Percentiles rank a stretch among this genome's conserved stretches.
These are phyloP conservation scores for Sylvicola fuscatus DNA, from an alignment of 2,888 invertebrate species.

Conservation along the genomic window DNA sequence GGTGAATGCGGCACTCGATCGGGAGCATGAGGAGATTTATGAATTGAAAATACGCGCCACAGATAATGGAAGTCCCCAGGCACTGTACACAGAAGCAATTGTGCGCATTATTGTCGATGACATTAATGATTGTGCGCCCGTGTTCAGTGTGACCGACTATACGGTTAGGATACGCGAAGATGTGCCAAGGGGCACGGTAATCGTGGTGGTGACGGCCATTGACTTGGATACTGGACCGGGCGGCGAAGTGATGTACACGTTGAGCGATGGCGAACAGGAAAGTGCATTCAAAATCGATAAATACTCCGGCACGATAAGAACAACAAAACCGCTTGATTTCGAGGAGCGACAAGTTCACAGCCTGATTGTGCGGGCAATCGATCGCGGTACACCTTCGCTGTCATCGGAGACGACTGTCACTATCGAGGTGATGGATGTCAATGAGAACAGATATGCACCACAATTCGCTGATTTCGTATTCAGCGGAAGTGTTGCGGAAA, in stretches of 20 bases:
- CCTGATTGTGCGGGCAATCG: conserved; percentile 64
- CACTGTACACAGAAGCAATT: conserved; percentile 58
- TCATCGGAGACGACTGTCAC: conserved; percentile 60
- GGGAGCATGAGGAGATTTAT: conserved; percentile 66
- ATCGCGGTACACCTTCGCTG: conserved; percentile 65
- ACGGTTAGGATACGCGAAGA: conserved; percentile 76
- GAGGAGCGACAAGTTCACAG: conserved; percentile 80
- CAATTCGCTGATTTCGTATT: conserved; percentile 63
- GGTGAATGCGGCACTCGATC: conserved; percentile 58
- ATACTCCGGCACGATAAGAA: conserved; percentile 67
- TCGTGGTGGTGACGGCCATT: conserved; percentile 57
- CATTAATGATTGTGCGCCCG: conserved; percentile 76
- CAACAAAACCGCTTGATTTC: conserved; percentile 61
- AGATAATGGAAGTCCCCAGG: conserved; percentile 33
- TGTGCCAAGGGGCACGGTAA: conserved; percentile 68
- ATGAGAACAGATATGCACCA: conserved; percentile 77
- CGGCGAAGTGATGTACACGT: conserved; percentile 60
- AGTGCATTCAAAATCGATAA: conserved; percentile 61
- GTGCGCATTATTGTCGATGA: conserved; percentile 71
- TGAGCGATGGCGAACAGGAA: conserved; percentile 44
- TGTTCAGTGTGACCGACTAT: conserved; percentile 50
- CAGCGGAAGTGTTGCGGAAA: conserved; percentile 56
- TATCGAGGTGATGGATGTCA: conserved; percentile 81
- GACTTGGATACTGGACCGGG: conserved; percentile 75
- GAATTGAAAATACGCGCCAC: conserved; percentile 59